Conservation (phyloP, 2,113 vertebrate genomes). For the Ia io region DNA sequence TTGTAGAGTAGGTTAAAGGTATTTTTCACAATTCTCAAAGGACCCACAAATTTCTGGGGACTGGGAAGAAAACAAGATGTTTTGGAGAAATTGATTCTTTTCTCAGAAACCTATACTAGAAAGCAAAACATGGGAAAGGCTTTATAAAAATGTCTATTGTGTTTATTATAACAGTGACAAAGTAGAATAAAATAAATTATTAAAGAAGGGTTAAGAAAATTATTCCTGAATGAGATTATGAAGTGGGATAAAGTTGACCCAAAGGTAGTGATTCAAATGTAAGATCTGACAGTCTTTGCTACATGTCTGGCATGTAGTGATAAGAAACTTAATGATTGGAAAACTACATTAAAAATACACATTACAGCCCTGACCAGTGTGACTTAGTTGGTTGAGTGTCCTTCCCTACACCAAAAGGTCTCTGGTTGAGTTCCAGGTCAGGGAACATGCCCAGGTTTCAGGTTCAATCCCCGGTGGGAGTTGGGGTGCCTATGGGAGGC, state of each 20-base stretch:
- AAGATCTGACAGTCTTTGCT: background rate
- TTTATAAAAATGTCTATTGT: background rate
- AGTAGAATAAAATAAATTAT: background rate
- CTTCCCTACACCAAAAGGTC: background rate
- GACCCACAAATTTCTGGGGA: background rate
- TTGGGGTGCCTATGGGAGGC: background rate
- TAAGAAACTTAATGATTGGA: background rate
- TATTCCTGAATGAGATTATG: background rate
- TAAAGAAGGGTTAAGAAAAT: background rate
- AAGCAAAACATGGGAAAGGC: background rate
- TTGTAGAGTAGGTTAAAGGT: background rate
- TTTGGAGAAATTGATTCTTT: background rate
- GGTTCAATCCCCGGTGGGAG: background rate
- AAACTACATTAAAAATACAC: background rate
- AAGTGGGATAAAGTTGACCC: background rate
- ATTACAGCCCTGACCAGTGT: background rate
- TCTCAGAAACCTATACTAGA: background rate
- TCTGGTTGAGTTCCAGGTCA: background rate
- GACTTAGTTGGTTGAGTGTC: background rate
- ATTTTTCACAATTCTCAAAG: background rate
- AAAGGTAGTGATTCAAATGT: background rate
- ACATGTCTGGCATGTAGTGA: background rate
- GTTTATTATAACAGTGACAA: background rate
- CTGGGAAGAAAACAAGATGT: background rate
- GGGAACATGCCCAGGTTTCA: background rate